Evolutionary conservation across 2,113 vertebrate species (phyloP).

Genomic region (Etheostoma cragini): DNA sequence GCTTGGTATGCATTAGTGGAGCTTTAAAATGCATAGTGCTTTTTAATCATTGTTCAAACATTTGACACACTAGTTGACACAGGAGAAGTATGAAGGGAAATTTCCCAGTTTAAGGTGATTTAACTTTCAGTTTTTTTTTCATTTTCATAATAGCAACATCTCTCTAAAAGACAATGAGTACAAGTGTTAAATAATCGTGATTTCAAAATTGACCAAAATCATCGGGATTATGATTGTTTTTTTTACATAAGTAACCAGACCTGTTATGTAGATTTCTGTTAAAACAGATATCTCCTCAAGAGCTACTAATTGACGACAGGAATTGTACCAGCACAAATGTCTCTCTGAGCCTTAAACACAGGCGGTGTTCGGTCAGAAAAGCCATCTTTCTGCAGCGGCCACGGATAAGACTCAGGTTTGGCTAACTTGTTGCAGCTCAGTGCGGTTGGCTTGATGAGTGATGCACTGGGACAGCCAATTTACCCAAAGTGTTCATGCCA

Average conservation of each 20-base stretch:
- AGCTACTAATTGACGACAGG: conserved; percentile 1
- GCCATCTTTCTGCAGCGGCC: conserved; percentile 1
- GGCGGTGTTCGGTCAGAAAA: background rate
- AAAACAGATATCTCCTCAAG: background rate
- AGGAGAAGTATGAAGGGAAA: no score
- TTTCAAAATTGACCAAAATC: no score
- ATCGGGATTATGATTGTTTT: no score
- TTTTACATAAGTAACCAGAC: no score
- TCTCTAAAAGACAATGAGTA: no score
- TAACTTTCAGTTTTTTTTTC: no score
- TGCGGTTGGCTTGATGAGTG: conserved; percentile 52
- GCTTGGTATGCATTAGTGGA: conserved; percentile 35
- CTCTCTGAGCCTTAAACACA: conserved; percentile 2
- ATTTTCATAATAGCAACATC: no score
- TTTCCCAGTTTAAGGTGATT: no score
- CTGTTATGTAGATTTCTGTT: background rate
- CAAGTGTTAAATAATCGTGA: no score
- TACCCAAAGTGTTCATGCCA: conserved; percentile 61
- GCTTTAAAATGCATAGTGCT: conserved; percentile 10
- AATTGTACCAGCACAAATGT: conserved; percentile 23
- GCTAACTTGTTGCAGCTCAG: conserved; percentile 34
- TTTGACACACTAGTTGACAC: conserved; percentile 6
- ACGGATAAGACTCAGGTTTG: conserved; percentile 26
- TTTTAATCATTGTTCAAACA: conserved; percentile 41
- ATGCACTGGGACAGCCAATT: conserved; percentile 59